Base-by-base conservation (phyloP, 2,888 invertebrate genomes). In the Phorcus lineatus region DNA sequence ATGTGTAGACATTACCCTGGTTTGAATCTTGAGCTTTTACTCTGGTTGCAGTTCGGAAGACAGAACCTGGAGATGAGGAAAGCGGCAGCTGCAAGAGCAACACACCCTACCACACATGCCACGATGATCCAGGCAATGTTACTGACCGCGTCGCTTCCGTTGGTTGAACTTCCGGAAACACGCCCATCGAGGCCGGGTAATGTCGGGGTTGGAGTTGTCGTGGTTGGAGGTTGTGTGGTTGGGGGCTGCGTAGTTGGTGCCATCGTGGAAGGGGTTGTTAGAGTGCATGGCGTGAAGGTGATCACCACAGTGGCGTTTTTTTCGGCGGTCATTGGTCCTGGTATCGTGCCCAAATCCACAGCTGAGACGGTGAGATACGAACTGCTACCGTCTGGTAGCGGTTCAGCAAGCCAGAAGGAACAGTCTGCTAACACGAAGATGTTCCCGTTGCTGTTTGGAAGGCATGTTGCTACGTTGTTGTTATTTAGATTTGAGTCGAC, bases 41-140 rank as follows among this genome's bases (percentile, higher is more conserved):
- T 19, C 36, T 36, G 40, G 19, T 36, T 70, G n/a, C 70, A 70
- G 31, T 36, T 28, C 2, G 70, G 70, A 0, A 40, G 31, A 13
- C 28, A 11, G 11, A 36, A 70, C 36, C 70, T 36, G 40, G 31
- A 24, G 70, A 70, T 70, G 40, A 70, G 13, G 40, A 70, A 70
- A 40, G 70, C 70, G 40, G 70, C 70, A 11, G 36, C 17, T 11
- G 70, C 70, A 17, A 70, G 28, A 13, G 31, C 70, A 19, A 70
- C 19, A 19, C 70, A 70, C 0, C 36, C 70, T 6, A 70, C 3
- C 11, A 70, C 36, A 70, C 70, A 70, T 3, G 36, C 70, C 31
- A n/a, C n/a, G n/a, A 70, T 36, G n/a, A 70, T 70, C 70, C 70
- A 70, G 4, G 70, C 31, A 16, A 70, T 70, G n/a, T 70, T 70